Evolutionary conservation across 37 sponge, comb jelly and placozoan genomes (phyloP), one percentile per base, ranked within the genome.

Genomic region (Sycon ciliatum): DNA sequence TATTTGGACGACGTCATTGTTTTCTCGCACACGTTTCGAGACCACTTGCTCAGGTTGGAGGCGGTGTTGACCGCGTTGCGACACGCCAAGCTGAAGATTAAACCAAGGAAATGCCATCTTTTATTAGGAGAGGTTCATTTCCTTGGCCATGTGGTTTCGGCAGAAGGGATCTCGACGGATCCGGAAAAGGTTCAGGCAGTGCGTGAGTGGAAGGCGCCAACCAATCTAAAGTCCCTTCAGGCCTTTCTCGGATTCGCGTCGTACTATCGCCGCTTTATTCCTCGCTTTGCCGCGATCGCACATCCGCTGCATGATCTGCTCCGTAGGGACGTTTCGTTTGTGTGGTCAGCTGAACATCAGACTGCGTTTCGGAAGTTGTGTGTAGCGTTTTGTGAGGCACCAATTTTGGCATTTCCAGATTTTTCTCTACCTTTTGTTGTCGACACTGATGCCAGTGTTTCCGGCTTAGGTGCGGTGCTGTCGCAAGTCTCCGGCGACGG

Each of bases 1-100:
- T 84, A 84, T 55, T 13, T 82, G 3, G 84, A 78, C 32, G 83
- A 78, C 31, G 68, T 82, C 53, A 27, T 82, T 39, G 72, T 82
- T 1, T 33, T 24, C 29, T 82, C 83, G 7, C 36, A 34, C 56
- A 57, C 18, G 1, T 68, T 77, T 58, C 38, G 55, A 26, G 68
- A 63, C 18, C 83, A 82, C 61, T 22, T 70, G 22, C 3, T 11
- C n/a, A 71, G 77, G 22, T 73, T 77, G n/a, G 34, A 39, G 32
- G 40, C 57, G 57, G 77, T 82, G 36, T 82, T 77, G 11, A 27
- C 23, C 23, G 69, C 69, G 22, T 11, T 74, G 31, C 49, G 71
- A n/a, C 3, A 32, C 20, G 67, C 77, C 5, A 22, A 42, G 3
- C 58, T 82, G 2, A 39, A 64, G 18, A 54, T 82, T 16, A 70